Conservation (phyloP, 2,888 invertebrate genomes). For the Alcis repandata region DNA sequence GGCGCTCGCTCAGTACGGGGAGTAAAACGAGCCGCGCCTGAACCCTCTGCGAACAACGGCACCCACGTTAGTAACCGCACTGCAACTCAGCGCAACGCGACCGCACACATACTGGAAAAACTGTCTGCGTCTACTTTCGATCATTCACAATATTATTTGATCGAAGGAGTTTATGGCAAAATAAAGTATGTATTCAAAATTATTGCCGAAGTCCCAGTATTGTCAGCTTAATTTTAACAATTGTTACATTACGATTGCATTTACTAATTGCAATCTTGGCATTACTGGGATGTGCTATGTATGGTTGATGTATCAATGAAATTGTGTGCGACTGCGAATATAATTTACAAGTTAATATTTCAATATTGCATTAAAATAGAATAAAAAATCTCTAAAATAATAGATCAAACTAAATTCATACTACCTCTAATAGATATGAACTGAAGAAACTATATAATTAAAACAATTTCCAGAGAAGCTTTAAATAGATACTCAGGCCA, state of each 20-base stretch:
- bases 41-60: slow-evolving; percentile 88
- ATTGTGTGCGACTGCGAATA: neutral
- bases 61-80: slow-evolving; percentile 62
- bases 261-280: neutral
- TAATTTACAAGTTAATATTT: neutral
- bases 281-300: neutral
- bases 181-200: neutral
- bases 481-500: slow-evolving; percentile 30
- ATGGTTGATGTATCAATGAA: neutral
- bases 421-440: slow-evolving; percentile 18
- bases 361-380: neutral
- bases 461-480: slow-evolving; percentile 27
- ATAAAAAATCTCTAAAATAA: no score
- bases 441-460: slow-evolving; percentile 1
- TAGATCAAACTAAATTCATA: neutral
- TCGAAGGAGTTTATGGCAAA: neutral
- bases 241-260: neutral
- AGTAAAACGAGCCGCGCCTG: slow-evolving; percentile 90
- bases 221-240: neutral
- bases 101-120: neutral
- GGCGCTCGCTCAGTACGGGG: slow-evolving; percentile 88
- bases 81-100: neutral
- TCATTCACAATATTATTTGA: neutral
- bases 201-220: neutral
- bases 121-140: neutral